Evolutionary conservation across 2,888 invertebrate genomes (phyloP), one percentile per base, ranked within the genome.

Genomic region (Opisthograptis luteolata): DNA sequence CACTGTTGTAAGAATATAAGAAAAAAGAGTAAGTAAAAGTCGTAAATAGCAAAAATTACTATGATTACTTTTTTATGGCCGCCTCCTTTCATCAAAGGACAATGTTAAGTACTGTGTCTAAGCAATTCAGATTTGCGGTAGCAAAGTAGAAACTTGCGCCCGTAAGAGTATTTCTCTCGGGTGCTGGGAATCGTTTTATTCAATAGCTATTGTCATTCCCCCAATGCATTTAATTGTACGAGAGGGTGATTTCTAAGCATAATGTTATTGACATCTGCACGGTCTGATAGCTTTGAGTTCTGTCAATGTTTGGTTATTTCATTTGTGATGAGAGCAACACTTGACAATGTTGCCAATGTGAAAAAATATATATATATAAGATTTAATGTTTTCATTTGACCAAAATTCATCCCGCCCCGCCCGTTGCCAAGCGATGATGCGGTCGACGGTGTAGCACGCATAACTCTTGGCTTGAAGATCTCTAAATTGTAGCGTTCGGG

Each of bases 301-400:
- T 80, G 77, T 80, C 83, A 82, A 84, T 83, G 82, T 87, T 84
- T 85, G 77, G 79, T 77, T 81, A 76, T 81, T 82, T 79, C 72
- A 79, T 79, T 80, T 36, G 7, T 20, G 12, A 7, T 3, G 10
- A 1, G 20, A 7, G 14, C 36, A 14, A 31, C 31, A 13, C 13
- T 28, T 28, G n/a, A n/a, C n/a, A n/a, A n/a, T n/a, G n/a, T n/a
- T n/a, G n/a, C n/a, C n/a, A n/a, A n/a, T n/a, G n/a, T n/a, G n/a
- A n/a, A n/a, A n/a, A n/a, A n/a, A n/a, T n/a, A n/a, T n/a, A n/a
- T n/a, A n/a, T n/a, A n/a, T n/a, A n/a, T n/a, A n/a, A n/a, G n/a
- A n/a, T n/a, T n/a, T n/a, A n/a, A n/a, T n/a, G n/a, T n/a, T n/a
- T n/a, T n/a, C n/a, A n/a, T n/a, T n/a, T n/a, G n/a, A n/a, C n/a